phyloP scores from a whole-genome alignment of 2,888 invertebrate genomes.

The Auanema freiburgensis region DNA sequence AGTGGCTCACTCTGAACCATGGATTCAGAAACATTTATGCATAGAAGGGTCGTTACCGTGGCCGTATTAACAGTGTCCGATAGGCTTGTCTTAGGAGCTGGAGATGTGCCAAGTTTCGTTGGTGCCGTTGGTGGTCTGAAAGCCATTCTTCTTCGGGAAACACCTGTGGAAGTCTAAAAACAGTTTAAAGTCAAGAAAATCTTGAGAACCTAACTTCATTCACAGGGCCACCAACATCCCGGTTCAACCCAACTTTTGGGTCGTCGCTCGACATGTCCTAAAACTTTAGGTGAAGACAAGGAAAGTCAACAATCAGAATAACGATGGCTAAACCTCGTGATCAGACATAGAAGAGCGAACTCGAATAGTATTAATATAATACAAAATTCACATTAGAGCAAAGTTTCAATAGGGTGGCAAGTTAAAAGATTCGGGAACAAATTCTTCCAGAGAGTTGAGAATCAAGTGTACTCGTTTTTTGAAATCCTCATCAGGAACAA shows the following conservation, averaged over 20 bases:
- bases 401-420: constrained; percentile 37
- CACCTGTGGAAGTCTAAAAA: not conserved
- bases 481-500: constrained; percentile 51
- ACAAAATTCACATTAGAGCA: too few species aligned
- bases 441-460: constrained; percentile 48
- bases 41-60: not conserved
- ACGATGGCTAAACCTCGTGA: too few species aligned
- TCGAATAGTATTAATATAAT: too few species aligned
- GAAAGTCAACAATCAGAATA: too few species aligned
- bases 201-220: too few species aligned
- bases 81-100: not conserved
- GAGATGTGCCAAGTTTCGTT: not conserved
- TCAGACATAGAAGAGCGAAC: too few species aligned
- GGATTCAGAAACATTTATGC: not conserved
- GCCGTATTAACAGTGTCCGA: not conserved
- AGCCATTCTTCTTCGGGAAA: constrained; percentile 5
- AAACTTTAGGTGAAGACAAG: too few species aligned
- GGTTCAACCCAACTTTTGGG: too few species aligned
- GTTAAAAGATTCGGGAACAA: constrained; percentile 51
- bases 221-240: too few species aligned
- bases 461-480: constrained; percentile 33
- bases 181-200: too few species aligned
- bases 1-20: not conserved
- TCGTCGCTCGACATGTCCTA: too few species aligned
- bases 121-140: not conserved